Percentiles rank a stretch among this genome's conserved stretches.
These are phyloP conservation scores for Heliconius melpomene DNA, from an alignment of 1,140 invertebrate genomes.

Conservation along the genomic window DNA sequence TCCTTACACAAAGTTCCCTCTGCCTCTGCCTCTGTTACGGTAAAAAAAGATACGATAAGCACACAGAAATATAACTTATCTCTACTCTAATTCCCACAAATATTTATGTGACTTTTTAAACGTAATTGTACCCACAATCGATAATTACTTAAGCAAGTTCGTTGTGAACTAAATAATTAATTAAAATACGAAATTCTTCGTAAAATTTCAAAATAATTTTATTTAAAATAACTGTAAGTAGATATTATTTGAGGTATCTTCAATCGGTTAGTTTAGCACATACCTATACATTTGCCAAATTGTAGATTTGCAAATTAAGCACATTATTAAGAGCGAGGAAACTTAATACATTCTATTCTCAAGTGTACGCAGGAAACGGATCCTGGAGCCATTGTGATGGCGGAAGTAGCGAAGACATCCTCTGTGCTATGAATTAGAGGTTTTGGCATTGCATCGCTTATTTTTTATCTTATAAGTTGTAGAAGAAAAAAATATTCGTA, in stretches of 20 bases:
- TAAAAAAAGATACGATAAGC: no score
- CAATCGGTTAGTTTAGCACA: neutral
- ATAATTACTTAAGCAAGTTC: no score
- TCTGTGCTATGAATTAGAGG: slow-evolving; percentile 39
- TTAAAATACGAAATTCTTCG: no score
- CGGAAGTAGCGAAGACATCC: slow-evolving; percentile 68
- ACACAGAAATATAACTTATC: neutral
- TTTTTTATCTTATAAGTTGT: no score
- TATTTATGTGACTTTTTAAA: neutral
- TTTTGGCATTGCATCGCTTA: slow-evolving; percentile 28
- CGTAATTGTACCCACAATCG: neutral
- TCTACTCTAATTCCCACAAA: neutral
- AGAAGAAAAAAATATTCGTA: no score
- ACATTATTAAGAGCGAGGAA: slow-evolving; percentile 61
- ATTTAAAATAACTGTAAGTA: neutral
- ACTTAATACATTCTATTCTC: slow-evolving; percentile 57
- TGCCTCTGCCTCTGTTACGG: no score
- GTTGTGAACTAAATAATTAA: no score
- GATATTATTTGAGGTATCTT: neutral
- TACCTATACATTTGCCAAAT: neutral
- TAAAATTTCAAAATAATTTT: no score
- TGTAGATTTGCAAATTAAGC: slow-evolving; percentile 34
- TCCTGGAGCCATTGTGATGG: slow-evolving; percentile 61
- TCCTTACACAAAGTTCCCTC: no score
- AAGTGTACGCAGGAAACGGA: slow-evolving; percentile 67